Conservation (phyloP, 2,888 invertebrate genomes). For the Anarsia innoxiella region DNA sequence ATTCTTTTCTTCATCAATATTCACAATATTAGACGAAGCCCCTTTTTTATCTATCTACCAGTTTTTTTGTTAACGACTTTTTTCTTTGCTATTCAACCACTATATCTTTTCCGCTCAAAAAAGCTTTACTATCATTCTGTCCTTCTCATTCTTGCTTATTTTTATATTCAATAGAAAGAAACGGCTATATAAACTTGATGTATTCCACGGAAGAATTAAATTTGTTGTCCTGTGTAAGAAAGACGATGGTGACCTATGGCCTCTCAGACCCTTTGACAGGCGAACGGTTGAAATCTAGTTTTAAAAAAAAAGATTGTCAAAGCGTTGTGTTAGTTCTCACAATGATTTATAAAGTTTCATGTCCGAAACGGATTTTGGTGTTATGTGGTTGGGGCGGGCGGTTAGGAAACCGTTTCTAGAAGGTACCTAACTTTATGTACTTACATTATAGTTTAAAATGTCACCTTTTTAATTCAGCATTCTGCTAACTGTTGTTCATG, state of each 20-base stretch:
- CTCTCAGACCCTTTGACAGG: slow-evolving; percentile 50
- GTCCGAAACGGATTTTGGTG: slow-evolving; percentile 43
- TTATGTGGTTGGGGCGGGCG: slow-evolving; percentile 43
- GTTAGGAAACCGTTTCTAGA: too few relatives aligned
- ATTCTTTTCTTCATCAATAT: slow-evolving; percentile 74
- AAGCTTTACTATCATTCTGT: neutral
- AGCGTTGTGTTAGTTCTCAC: slow-evolving; percentile 37
- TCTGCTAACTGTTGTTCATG: too few relatives aligned
- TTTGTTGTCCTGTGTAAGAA: slow-evolving; percentile 29
- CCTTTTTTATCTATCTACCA: slow-evolving; percentile 57
- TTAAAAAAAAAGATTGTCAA: slow-evolving; percentile 63
- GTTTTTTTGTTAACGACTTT: slow-evolving; percentile 65
- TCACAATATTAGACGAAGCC: slow-evolving; percentile 72
- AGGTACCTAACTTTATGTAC: too few relatives aligned
- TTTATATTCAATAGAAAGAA: neutral
- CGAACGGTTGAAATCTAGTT: slow-evolving; percentile 64
- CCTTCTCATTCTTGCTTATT: neutral
- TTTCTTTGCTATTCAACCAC: slow-evolving; percentile 39
- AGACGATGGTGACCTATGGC: slow-evolving; percentile 68
- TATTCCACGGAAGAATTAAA: neutral
- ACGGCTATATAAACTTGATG: neutral
- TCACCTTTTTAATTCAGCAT: too few relatives aligned
- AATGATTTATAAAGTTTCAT: slow-evolving; percentile 36
- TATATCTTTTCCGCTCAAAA: neutral
- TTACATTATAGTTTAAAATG: too few relatives aligned